A percentile compares a stretch with the other conserved stretches of the same genome.
Evolutionary conservation across 2,888 invertebrate genomes (phyloP).

Genomic region (Agrilus mali): DNA sequence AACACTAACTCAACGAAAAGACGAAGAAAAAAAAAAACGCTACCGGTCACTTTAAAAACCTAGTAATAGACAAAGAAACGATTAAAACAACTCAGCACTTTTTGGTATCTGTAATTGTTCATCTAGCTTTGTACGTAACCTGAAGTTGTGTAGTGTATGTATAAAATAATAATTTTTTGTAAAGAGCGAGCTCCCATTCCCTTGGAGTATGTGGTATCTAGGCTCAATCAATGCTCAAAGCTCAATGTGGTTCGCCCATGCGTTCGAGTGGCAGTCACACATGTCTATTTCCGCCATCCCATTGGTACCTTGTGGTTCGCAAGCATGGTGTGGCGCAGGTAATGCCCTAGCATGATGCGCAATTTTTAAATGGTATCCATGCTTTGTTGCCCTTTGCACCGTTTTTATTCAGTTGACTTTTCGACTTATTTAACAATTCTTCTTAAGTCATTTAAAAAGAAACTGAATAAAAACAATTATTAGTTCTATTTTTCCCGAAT

Average conservation of each 20-base stretch:
- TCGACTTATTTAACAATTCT: background rate
- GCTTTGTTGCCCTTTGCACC: constrained; percentile 26
- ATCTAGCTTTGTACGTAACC: no score
- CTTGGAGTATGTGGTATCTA: constrained; percentile 29
- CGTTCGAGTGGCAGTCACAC: constrained; percentile 24
- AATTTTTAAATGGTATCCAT: constrained; percentile 20
- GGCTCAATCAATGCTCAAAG: constrained; percentile 25
- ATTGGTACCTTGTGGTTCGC: constrained; percentile 30
- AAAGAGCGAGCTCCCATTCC: constrained; percentile 30
- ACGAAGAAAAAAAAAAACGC: no score
- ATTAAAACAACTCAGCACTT: no score
- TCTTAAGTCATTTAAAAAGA: no score
- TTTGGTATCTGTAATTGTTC: no score
- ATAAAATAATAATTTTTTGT: constrained; percentile 29
- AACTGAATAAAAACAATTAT: no score
- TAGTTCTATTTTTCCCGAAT: no score
- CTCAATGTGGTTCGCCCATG: constrained; percentile 25
- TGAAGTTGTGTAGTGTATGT: constrained; percentile 13
- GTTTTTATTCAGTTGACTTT: constrained; percentile 8
- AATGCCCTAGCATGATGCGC: constrained; percentile 33
- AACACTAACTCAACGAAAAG: no score
- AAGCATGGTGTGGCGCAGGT: constrained; percentile 29
- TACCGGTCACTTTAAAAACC: no score
- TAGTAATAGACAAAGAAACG: no score
- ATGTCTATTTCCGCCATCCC: constrained; percentile 26